Conservation (phyloP, 2,113 vertebrate species). For the Perccottus glenii region DNA sequence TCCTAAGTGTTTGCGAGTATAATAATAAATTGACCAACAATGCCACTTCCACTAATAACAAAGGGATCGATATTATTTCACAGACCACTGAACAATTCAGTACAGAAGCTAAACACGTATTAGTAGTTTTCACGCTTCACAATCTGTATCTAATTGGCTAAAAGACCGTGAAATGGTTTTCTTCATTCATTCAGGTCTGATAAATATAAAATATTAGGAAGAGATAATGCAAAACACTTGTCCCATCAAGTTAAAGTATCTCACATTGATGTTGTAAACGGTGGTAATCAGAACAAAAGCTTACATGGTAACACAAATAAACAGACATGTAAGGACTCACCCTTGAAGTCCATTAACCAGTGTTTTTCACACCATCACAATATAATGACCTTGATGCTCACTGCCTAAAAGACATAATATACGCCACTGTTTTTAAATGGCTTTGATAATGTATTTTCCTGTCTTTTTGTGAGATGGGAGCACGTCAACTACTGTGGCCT, state of each 20-base stretch:
- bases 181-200: constrained; percentile 13
- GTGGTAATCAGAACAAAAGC: neutral
- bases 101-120: neutral
- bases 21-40: constrained; percentile 12
- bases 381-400: neutral
- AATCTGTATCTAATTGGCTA: neutral
- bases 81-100: neutral
- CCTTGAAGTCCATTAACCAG: too few species aligned
- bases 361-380: neutral
- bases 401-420: neutral
- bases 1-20: neutral
- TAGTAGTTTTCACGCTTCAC: neutral
- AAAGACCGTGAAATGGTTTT: neutral
- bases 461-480: neutral
- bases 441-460: neutral
- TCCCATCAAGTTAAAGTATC: too few species aligned
- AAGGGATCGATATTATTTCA: constrained; percentile 7
- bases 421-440: neutral
- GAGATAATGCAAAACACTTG: too few species aligned
- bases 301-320: neutral
- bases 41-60: constrained; percentile 14
- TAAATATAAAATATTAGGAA: constrained; percentile 7
- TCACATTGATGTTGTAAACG: too few species aligned
- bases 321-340: too few species aligned
- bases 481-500: neutral